Evolutionary conservation across 2,113 vertebrate species (phyloP), one percentile per base, ranked within the genome.

Genomic region (Gallinago jamesoni): DNA sequence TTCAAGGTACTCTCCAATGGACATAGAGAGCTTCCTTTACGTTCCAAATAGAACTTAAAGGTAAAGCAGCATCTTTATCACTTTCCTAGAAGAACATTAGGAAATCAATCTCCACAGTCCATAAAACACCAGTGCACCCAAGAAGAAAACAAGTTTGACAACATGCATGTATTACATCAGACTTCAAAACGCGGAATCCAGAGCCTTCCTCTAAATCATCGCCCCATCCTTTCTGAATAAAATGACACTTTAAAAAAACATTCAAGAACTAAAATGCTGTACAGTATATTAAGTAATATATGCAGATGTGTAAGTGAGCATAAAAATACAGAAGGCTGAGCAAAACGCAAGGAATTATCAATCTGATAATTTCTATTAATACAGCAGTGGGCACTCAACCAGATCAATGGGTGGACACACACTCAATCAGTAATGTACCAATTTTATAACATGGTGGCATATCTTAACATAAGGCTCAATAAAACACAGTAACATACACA

Each of bases 131-230:
- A 82, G 10, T 11, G 25, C 94, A 84, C 35, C 5, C 35, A 72
- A 59, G 16, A 86, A 70, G 60, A 89, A 93, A 96, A 88, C 12
- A 5, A 92, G 39, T 94, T 64, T 92, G 68, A 86, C 64, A 93
- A 56, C 21, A 64, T 6, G 13, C 30, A 75, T 28, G 10, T 41
- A 30, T 88, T 69, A 74, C 63, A 91, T 83, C 37, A 83, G 67
- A 57, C 22, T 73, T 83, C n/a, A 60, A 90, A 91, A 80, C 11
- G 30, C 30, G 35, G 72, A 92, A 90, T 74, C 55, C 56, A 63
- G 53, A 93, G 47, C n/a, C 41, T 90, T 90, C 10, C 59, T 74
- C 73, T 85, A 59, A 92, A 75, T 90, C 87, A 92, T 50, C 9
- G 10, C 67, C 59, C 22, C 52, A 55, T 52, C 18, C 52, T 68